These are phyloP conservation scores for Trichonephila clavipes DNA, from an alignment of 1,140 invertebrate species.

Conservation along the genomic window DNA sequence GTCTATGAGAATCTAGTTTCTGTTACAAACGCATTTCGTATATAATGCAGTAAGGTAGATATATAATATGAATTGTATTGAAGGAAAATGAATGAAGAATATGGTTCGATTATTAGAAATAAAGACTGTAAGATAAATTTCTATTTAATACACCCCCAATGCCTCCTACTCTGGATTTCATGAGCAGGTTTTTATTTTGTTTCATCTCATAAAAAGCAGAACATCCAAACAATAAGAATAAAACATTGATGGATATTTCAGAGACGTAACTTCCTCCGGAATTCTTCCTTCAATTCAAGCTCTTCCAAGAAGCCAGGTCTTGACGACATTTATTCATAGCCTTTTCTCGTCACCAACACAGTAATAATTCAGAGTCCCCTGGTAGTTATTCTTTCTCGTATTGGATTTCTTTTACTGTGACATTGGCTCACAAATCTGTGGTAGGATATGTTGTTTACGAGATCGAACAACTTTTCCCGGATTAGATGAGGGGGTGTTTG, in stretches of 20 bases:
- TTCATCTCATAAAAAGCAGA: constrained; percentile 1
- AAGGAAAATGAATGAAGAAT: no score
- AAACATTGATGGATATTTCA: background rate
- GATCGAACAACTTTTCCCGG: constrained; percentile 45
- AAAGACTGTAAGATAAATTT: background rate
- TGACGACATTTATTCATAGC: constrained; percentile 45
- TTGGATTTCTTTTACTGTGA: constrained; percentile 61
- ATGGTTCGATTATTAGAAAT: background rate
- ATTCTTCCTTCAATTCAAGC: background rate
- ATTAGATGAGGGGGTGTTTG: constrained; percentile 43
- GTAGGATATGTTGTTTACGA: constrained; percentile 53
- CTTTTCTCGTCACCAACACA: constrained; percentile 18
- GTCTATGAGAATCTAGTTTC: no score
- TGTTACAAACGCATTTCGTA: no score
- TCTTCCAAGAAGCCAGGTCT: background rate
- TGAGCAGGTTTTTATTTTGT: background rate
- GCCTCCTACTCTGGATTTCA: background rate
- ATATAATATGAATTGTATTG: no score
- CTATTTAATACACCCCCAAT: background rate
- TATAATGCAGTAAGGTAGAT: no score
- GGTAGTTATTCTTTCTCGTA: constrained; percentile 42
- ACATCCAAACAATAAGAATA: background rate
- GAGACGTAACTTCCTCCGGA: background rate
- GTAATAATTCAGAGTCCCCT: constrained; percentile 27
- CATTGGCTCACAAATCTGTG: constrained; percentile 44